phyloP scores from a whole-genome alignment of 2,888 invertebrate species.

The Trichogramma evanescens region DNA sequence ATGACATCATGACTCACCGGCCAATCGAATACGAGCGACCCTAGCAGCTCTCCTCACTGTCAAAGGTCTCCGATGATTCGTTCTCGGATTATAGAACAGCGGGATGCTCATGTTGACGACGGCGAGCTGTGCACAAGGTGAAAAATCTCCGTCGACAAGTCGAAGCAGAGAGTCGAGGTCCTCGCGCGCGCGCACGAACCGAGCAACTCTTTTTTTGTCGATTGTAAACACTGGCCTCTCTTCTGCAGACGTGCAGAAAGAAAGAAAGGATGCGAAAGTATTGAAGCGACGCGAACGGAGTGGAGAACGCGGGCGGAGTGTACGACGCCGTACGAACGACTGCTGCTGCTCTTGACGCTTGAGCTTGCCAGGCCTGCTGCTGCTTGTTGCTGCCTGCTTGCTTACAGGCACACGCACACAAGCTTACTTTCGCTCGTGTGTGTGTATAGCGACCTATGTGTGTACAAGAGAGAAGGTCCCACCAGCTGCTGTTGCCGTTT shows the following conservation, averaged over 20 bases:
- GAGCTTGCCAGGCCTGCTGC: constrained; percentile 34
- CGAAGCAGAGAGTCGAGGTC: background rate
- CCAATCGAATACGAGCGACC: constrained; percentile 39
- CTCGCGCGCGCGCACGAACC: background rate
- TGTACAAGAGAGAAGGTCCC: background rate
- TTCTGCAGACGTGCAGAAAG: background rate
- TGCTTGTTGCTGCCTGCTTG: background rate
- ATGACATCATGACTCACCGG: constrained; percentile 15
- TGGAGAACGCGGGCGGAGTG: constrained; percentile 37
- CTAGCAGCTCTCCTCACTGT: constrained; percentile 41
- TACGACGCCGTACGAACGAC: constrained; percentile 41
- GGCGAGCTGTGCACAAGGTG: constrained; percentile 7
- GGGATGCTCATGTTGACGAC: background rate
- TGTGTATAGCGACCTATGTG: too few relatives aligned
- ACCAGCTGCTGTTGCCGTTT: background rate
- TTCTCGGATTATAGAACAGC: too few relatives aligned
- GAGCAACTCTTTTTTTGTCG: too few relatives aligned
- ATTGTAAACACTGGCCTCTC: too few relatives aligned
- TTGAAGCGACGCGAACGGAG: constrained; percentile 8
- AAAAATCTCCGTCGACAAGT: background rate
- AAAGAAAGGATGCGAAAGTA: background rate
- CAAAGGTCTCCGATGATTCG: constrained; percentile 37
- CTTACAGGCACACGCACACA: background rate
- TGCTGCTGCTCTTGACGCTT: constrained; percentile 31
- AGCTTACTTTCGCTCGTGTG: background rate